Evolutionary conservation across 2,888 invertebrate species (phyloP).

Genomic region (Theristus sp.): DNA sequence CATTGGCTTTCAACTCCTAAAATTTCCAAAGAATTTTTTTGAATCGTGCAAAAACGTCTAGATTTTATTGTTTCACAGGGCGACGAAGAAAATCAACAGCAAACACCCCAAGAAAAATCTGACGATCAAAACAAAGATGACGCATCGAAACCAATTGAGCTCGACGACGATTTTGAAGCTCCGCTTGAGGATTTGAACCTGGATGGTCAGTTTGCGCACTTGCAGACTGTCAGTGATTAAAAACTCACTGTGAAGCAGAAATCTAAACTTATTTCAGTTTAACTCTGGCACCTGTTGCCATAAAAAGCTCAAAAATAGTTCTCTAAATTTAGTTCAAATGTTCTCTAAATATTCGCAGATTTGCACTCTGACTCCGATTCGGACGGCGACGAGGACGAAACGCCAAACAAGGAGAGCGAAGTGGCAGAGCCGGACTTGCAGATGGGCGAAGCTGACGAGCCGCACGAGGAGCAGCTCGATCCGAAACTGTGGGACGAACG

Average conservation of each 20-base stretch:
- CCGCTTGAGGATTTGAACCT: slow-evolving; percentile 8
- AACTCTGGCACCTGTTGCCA: too few species aligned
- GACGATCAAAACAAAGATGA: background rate
- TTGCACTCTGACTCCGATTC: slow-evolving; percentile 45
- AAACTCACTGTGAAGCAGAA: too few species aligned
- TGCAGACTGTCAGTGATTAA: too few species aligned
- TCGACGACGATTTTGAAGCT: slow-evolving; percentile 21
- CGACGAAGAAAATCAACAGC: background rate
- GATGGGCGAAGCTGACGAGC: slow-evolving; percentile 39
- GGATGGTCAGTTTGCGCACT: background rate
- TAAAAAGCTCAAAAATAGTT: too few species aligned
- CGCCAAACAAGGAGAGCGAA: background rate
- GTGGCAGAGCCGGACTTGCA: slow-evolving; percentile 10
- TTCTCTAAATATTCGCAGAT: too few species aligned
- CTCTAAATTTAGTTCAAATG: too few species aligned
- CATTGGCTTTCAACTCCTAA: too few species aligned
- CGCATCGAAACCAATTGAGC: slow-evolving; percentile 21
- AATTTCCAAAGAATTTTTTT: too few species aligned
- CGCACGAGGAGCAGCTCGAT: slow-evolving; percentile 61
- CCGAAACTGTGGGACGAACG: slow-evolving; percentile 92
- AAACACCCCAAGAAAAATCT: too few species aligned
- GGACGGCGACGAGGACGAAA: slow-evolving; percentile 41
- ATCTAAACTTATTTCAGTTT: too few species aligned
- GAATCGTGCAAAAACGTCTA: too few species aligned
- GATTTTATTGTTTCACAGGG: background rate